phyloP scores from a whole-genome alignment of 2,888 invertebrate species.

The Metellina segmentata region DNA sequence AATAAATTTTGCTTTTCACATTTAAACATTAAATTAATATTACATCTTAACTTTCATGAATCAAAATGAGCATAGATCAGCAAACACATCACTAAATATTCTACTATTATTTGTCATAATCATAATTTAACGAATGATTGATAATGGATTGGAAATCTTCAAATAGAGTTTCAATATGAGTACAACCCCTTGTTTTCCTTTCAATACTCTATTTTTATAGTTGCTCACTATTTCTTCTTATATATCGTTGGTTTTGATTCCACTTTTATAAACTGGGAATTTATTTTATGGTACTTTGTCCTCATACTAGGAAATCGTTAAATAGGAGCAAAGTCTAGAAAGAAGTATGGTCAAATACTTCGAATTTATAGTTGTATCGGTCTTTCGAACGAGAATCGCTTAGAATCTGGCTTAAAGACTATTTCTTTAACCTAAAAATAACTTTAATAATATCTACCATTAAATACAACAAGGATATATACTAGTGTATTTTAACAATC shows the following conservation, averaged over 20 bases:
- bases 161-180: background rate
- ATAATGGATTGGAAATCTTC: too few species aligned
- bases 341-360: background rate
- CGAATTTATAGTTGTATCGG: background rate
- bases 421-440: background rate
- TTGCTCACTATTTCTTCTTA: background rate
- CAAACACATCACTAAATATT: too few species aligned
- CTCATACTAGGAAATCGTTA: constrained; percentile 34
- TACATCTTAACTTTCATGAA: too few species aligned
- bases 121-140: too few species aligned
- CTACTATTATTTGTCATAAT: too few species aligned
- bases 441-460: background rate
- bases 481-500: background rate
- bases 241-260: constrained; percentile 24
- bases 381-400: background rate
- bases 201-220: background rate
- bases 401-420: background rate
- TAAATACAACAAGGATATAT: background rate
- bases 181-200: constrained; percentile 9
- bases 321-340: constrained; percentile 11
- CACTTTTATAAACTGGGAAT: constrained; percentile 31
- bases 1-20: too few species aligned
- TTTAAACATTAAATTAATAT: too few species aligned
- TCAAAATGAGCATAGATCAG: too few species aligned
- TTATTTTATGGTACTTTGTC: constrained; percentile 33